Base-by-base conservation (phyloP, 2,888 invertebrate genomes). In the Gastrophysa polygoni region DNA sequence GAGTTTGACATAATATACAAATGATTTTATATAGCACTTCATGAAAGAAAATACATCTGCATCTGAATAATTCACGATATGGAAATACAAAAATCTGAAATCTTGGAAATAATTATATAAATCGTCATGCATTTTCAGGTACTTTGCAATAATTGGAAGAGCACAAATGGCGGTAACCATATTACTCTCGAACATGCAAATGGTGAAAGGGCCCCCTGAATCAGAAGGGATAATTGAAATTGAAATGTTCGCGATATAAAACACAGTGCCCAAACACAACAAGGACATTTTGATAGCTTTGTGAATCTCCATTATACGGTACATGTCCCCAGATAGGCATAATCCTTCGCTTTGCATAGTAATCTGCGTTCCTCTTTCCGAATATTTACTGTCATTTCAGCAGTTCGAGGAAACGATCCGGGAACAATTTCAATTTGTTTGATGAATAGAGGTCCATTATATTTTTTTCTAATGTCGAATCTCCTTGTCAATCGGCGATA, bases 301-400 rank as follows among this genome's bases (percentile, higher is more conserved):
- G 68, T 72, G 65, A 64, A 69, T 70, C 69, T 68, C 71, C 67
- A 70, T 71, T 72, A 72, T 72, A 66, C 70, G 68, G 71, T 67
- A 67, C 73, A 70, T 68, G 67, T 71, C 71, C 73, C 68, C 69
- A 68, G 69, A 67, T 67, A 55, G 64, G 64, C 61, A 63, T 67
- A 67, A 66, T 70, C 67, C 68, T 64, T 65, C 69, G 76, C 71
- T 75, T 75, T 76, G 75, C 76, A 76, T 75, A 73, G 69, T 70
- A 69, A 73, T 73, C 73, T 69, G 71, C 71, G 72, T 73, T 66
- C 68, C 75, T 75, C 74, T 73, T 75, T 74, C n/a, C 73, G 70
- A 72, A 71, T 72, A 72, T 71, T 75, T 75, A 73, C 75, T 75
- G 75, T 75, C 76, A 75, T 76, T 76, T 77, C 76, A 75, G 74